Evolutionary conservation across 2,888 invertebrate genomes (phyloP), one percentile per base, ranked within the genome.

Genomic region (Machimus atricapillus): DNA sequence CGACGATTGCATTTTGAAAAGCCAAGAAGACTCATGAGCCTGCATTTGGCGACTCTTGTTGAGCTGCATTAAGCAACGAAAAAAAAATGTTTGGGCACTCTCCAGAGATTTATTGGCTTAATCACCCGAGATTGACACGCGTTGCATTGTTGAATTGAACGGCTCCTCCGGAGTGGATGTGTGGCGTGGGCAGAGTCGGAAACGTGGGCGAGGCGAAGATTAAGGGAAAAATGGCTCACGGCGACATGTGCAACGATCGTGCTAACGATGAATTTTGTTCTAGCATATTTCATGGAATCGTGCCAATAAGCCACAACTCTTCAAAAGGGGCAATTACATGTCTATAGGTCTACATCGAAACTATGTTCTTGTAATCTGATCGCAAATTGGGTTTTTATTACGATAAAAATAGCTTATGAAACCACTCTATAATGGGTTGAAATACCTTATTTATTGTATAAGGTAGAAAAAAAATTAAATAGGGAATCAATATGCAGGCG

Each of bases 21-120:
- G 66, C 66, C 58, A 58, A 58, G 9, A 58, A 23, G 7, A 76
- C 74, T 37, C 34, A 34, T 34, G n/a, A 5, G 77, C 78, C 19
- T 40, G 40, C 40, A 78, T 40, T 78, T 46, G 31, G n/a, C 43
- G 19, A 43, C 43, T 19, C n/a, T 78, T 43, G 37, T 19, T 23
- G 23, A 12, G 66, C 27, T 66, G 66, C 9, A 66, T 66, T 2
- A 14, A 46, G 43, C 43, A 46, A 46, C 43, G 14, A 46, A 46
- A 46, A 58, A 58, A 23, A 66, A 58, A n/a, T 58, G 58, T 40
- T 16, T 3, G n/a, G 79, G 23, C 79, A 27, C 23, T 46, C 77
- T 77, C 19, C 77, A 12, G 31, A 12, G 31, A 79, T 79, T 79
- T 79, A 79, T 79, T 52, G 46, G 79, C 52, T 79, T 79, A 37